Evolutionary conservation across 2,888 invertebrate genomes (phyloP).

Genomic region (Eristalinus sepulchralis): DNA sequence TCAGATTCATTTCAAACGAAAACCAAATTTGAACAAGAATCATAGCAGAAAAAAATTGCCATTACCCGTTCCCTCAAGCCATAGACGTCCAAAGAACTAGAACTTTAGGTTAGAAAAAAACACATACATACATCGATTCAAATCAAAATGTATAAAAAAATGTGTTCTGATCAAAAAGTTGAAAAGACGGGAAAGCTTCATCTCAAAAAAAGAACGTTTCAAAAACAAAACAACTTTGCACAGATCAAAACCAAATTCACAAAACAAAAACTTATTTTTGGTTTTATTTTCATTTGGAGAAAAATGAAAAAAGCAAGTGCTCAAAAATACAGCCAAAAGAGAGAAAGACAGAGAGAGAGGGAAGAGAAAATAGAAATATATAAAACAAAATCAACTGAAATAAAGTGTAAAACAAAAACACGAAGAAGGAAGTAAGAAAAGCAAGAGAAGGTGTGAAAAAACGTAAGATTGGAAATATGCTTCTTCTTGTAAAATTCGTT

Average conservation of each 20-base stretch:
- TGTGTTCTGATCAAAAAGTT: conserved; percentile 33
- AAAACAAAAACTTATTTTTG: neutral
- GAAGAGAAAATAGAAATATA: neutral
- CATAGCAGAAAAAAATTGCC: conserved; percentile 78
- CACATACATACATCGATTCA: conserved; percentile 22
- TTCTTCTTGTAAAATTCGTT: conserved; percentile 75
- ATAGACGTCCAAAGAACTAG: conserved; percentile 62
- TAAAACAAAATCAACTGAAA: conserved; percentile 7
- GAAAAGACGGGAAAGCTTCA: conserved; percentile 10
- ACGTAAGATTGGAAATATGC: conserved; percentile 71
- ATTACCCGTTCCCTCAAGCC: conserved; percentile 81
- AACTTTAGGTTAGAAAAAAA: conserved; percentile 32
- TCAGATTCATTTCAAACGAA: neutral
- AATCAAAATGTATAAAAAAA: conserved; percentile 42
- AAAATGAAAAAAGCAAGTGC: conserved; percentile 41
- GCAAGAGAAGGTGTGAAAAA: conserved; percentile 72
- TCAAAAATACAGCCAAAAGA: conserved; percentile 38
- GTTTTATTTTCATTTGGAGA: neutral
- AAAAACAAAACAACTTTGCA: conserved; percentile 23
- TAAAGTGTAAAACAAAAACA: conserved; percentile 14
- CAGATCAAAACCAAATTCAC: conserved; percentile 21
- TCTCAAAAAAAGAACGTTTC: conserved; percentile 25
- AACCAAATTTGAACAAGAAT: neutral
- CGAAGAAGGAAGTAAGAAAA: conserved; percentile 8
- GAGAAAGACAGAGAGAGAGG: neutral